Percentiles rank a stretch among this genome's conserved stretches.
Evolutionary conservation across 2,797 vertebrate species (phyloP).

Genomic region (Philypnodon macrostomus): DNA sequence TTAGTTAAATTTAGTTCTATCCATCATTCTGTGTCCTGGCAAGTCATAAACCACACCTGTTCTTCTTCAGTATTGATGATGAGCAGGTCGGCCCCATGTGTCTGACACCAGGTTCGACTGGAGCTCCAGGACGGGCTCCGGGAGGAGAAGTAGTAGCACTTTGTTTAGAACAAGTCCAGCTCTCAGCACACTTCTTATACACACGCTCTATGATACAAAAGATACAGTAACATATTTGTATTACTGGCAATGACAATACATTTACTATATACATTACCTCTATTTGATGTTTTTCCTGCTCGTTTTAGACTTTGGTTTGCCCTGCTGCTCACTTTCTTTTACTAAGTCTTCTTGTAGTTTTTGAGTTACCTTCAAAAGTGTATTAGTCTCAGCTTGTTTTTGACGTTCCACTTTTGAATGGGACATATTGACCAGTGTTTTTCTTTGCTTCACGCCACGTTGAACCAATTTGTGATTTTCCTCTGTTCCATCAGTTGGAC

Average conservation of each 20-base stretch:
- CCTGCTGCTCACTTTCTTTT: neutral
- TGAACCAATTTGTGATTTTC: slow-evolving; percentile 9
- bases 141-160: slow-evolving; percentile 52
- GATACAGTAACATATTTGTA: neutral
- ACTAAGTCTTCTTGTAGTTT: slow-evolving; percentile 11
- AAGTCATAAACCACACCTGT: slow-evolving; percentile 21
- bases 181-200: slow-evolving; percentile 37
- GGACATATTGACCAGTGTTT: slow-evolving; percentile 21
- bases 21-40: neutral
- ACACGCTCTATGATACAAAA: slow-evolving; percentile 33
- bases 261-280: too few relatives aligned
- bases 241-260: too few relatives aligned
- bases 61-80: slow-evolving; percentile 34
- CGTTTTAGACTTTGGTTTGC: slow-evolving; percentile 23
- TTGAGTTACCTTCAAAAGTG: slow-evolving; percentile 20
- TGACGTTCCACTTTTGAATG: slow-evolving; percentile 10
- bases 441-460: neutral
- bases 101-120: slow-evolving; percentile 51
- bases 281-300: slow-evolving; percentile 14
- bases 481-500: neutral
- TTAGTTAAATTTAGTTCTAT: neutral
- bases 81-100: slow-evolving; percentile 50
- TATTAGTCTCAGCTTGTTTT: neutral
- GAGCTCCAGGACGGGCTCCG: slow-evolving; percentile 33
- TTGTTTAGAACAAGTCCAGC: slow-evolving; percentile 48